Percentiles rank a stretch among this genome's conserved stretches.
phyloP scores from a whole-genome alignment of 1,140 invertebrate genomes.

The Drosophila pseudoobscura region DNA sequence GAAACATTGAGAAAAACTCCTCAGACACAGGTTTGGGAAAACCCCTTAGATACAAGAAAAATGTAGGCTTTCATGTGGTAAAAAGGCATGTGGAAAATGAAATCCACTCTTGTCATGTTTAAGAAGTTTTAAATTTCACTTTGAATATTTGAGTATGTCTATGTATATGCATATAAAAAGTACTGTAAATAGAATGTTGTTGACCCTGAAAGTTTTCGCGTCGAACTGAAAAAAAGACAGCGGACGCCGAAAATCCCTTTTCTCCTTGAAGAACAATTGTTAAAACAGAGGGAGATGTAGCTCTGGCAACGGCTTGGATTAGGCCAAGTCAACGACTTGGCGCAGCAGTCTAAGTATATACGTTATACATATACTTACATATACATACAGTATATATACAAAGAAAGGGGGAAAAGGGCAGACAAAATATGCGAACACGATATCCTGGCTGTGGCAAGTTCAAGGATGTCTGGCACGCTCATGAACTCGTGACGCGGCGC shows the following conservation, averaged over 20 bases:
- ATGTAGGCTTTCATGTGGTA: background rate
- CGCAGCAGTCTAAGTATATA: slow-evolving; percentile 25
- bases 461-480: slow-evolving; percentile 66
- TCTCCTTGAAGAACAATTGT: slow-evolving; percentile 30
- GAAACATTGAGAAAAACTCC: too few species aligned
- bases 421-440: slow-evolving; percentile 77
- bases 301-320: slow-evolving; percentile 25
- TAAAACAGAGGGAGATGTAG: background rate
- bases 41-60: background rate
- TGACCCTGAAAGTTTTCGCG: slow-evolving; percentile 46
- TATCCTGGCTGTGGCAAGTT: slow-evolving; percentile 72
- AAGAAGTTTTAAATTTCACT: slow-evolving; percentile 41
- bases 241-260: slow-evolving; percentile 49
- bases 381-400: slow-evolving; percentile 33
- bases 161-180: background rate
- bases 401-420: slow-evolving; percentile 46
- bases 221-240: slow-evolving; percentile 51
- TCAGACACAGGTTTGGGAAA: too few species aligned
- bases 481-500: slow-evolving; percentile 34
- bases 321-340: slow-evolving; percentile 46
- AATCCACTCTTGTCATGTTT: slow-evolving; percentile 17
- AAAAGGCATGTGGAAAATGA: slow-evolving; percentile 11
- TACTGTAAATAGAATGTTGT: slow-evolving; percentile 1
- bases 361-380: slow-evolving; percentile 11
- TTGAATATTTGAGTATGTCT: slow-evolving; percentile 23